These are phyloP conservation scores for Tenebrosternarchus preto DNA, from an alignment of 2,113 vertebrate genomes.

Conservation along the genomic window DNA sequence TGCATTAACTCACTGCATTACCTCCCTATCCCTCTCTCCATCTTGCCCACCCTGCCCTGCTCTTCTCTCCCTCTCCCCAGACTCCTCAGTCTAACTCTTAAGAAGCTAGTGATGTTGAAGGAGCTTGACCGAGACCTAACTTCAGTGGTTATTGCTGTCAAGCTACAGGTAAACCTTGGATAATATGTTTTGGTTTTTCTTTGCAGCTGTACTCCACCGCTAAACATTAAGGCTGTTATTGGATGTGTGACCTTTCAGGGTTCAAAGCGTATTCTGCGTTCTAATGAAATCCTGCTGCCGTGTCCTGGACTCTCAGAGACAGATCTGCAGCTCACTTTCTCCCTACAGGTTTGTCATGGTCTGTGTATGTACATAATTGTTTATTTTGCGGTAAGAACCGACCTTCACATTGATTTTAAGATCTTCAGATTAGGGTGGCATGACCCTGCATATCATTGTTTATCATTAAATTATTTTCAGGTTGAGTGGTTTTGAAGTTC, in stretches of 20 bases:
- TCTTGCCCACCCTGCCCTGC: background rate
- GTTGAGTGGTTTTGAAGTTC: no score
- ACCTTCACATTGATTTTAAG: no score
- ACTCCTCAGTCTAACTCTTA: constrained; percentile 88
- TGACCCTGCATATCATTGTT: no score
- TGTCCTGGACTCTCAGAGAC: constrained; percentile 85
- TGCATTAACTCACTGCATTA: background rate
- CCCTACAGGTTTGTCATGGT: constrained; percentile 79
- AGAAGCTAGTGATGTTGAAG: constrained; percentile 81
- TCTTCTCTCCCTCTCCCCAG: constrained; percentile 62
- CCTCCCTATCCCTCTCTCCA: background rate
- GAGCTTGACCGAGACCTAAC: constrained; percentile 90
- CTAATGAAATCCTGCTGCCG: constrained; percentile 88
- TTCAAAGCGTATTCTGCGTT: constrained; percentile 88
- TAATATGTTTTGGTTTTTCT: background rate
- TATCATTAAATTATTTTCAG: no score
- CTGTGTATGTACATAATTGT: background rate
- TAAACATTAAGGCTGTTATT: background rate
- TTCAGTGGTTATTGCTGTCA: constrained; percentile 90
- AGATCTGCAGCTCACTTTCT: constrained; percentile 90
- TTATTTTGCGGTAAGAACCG: background rate
- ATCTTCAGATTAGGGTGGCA: no score
- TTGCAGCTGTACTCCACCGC: background rate
- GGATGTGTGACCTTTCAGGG: constrained; percentile 71
- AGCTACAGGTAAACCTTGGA: constrained; percentile 80